These are phyloP conservation scores for Macrophya annulata DNA, from an alignment of 2,888 invertebrate species.

Conservation along the genomic window DNA sequence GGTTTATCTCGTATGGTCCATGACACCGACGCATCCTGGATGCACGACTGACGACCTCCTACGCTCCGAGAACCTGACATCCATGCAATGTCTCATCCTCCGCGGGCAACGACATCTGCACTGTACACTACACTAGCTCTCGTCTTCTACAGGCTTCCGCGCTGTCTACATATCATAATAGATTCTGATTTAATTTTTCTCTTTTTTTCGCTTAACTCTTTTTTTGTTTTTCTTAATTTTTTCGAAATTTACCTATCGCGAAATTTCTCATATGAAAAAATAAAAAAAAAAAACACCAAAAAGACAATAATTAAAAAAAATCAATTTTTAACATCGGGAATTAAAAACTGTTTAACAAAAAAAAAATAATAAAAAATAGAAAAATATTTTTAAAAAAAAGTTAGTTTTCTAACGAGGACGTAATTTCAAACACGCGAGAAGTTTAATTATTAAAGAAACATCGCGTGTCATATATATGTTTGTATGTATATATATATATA, in stretches of 20 bases:
- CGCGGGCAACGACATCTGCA: conserved; percentile 36
- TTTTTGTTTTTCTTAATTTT: no score
- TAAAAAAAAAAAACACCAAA: neutral
- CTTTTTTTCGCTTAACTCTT: no score
- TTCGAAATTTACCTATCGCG: no score
- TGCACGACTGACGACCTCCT: conserved; percentile 18
- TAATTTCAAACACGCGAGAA: conserved; percentile 3
- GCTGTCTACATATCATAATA: neutral
- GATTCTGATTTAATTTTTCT: no score
- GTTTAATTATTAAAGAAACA: neutral
- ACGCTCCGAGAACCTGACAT: conserved; percentile 27
- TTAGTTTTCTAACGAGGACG: conserved; percentile 5
- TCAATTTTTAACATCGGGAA: conserved; percentile 5
- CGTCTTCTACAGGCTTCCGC: neutral
- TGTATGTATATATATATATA: neutral
- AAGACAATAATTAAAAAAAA: no score
- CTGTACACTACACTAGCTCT: conserved; percentile 2
- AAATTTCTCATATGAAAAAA: no score
- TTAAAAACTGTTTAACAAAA: no score
- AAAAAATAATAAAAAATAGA: no score
- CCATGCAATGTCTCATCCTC: conserved; percentile 38
- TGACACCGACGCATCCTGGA: conserved; percentile 32
- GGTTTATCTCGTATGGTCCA: conserved; percentile 22
- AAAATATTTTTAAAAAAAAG: neutral
- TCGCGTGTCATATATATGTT: neutral